Base-by-base conservation (phyloP, 2,113 vertebrate genomes). In the Ariopsis seemanni region DNA sequence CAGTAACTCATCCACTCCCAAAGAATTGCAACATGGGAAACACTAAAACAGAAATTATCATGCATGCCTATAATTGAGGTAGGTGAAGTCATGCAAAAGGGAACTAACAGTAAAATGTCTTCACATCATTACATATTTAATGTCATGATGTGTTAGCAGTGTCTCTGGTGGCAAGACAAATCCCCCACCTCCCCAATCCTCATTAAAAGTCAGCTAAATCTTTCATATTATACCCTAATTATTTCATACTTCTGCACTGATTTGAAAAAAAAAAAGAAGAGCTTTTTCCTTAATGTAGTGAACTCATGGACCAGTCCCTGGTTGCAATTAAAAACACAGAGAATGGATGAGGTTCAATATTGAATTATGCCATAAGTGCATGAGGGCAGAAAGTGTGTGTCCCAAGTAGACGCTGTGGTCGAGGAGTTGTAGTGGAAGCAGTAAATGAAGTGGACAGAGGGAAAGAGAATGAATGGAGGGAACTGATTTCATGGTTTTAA, bases 41-140 rank as follows among this genome's bases (percentile, higher is more conserved):
- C 81, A 30, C 42, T 86, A 58, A 82, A 57, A 83, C 15, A 72
- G 72, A 89, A 90, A 88, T 90, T 63, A 88, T 87, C 55, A 88
- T 87, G 87, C 78, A 88, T 60, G 87, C 88, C 87, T 90, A 94
- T 94, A 92, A 93, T 91, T 92, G 93, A 84, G 86, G 92, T 93
- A 94, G 85, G 91, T 93, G 92, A 94, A 94, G 94, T 93, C 93
- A 94, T 91, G 93, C 93, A 93, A 89, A 90, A 87, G 69, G 92
- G 93, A 94, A 93, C 91, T 89, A 91, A 91, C 88, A 92, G 91
- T 91, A 93, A 95, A 95, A 92, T 92, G 90, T 92, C 92, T 95
- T 94, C 89, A 71, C 91, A 90, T 95, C 94, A 95, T 95, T 93
- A 94, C 91, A 94, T 93, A 95, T 95, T 95, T 94, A 95, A 85